These are phyloP conservation scores for Corythornis cristatus DNA, from an alignment of 2,113 vertebrate species.

Conservation along the genomic window DNA sequence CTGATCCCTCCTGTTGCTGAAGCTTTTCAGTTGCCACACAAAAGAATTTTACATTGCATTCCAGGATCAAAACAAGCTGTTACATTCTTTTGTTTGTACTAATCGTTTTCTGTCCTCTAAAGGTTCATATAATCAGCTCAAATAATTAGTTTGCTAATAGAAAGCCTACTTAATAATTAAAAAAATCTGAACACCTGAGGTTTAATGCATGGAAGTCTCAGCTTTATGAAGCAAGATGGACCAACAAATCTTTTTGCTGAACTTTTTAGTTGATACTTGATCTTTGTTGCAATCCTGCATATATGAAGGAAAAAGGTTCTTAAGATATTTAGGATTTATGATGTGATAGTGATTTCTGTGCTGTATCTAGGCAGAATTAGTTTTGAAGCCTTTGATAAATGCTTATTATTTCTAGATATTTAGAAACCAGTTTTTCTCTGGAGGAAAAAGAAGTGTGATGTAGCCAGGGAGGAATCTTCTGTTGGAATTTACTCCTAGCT, in stretches of 20 bases:
- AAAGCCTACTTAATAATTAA: background rate
- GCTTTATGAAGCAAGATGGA: background rate
- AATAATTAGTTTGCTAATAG: background rate
- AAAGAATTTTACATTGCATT: background rate
- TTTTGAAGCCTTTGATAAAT: constrained; percentile 14
- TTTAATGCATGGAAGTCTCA: background rate
- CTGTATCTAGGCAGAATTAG: background rate
- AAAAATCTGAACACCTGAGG: background rate
- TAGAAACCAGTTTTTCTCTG: background rate
- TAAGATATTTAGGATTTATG: background rate
- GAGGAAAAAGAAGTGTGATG: background rate
- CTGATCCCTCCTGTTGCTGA: background rate
- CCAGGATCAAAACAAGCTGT: background rate
- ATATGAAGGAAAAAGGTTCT: background rate
- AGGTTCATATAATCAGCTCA: background rate
- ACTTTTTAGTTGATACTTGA: background rate
- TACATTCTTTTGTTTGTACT: background rate
- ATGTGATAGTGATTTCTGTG: background rate
- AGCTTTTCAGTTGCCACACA: background rate
- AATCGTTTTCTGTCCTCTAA: background rate
- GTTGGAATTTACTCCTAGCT: background rate
- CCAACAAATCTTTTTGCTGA: background rate
- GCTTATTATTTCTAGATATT: background rate
- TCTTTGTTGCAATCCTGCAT: background rate
- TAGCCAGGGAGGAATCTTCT: constrained; percentile 5